Evolutionary conservation across 2,888 invertebrate genomes (phyloP), one percentile per base, ranked within the genome.

Genomic region (Diplazon laetatorius): DNA sequence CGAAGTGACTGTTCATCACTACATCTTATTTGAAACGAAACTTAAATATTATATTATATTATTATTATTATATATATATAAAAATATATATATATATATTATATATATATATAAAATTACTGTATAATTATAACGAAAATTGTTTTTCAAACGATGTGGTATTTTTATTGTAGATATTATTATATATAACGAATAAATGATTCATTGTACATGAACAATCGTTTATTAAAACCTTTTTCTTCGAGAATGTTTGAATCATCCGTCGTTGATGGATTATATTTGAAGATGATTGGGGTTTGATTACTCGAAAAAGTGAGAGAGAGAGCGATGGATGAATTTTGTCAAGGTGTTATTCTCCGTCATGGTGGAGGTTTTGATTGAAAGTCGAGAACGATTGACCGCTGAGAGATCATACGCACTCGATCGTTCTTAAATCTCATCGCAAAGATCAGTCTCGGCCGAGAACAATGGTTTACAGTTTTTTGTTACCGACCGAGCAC

Each of bases 131-230:
- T 89, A 89, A 89, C 87, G 89, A 88, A 88, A 89, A 89, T 89
- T 89, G 89, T 89, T 89, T 89, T 89, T 89, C 89, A 89, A 89
- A 89, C 89, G 89, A 89, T 89, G 89, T 89, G 89, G 89, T 89
- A 89, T 89, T 89, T 89, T 89, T 89, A 89, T 89, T 89, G 89
- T 89, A 89, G 89, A 89, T 89, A 89, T 89, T 89, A 89, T 89
- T 89, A 88, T 88, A 89, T 88, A 89, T 89, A 89, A 89, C 88
- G 86, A 90, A 90, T 90, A 89, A 90, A 90, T 90, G 87, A 89
- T 89, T 89, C 88, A 89, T 89, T 89, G 88, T 89, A 89, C 73
- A 78, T 65, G 39, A 81, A 63, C 25, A 3, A 50, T 63, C 20
- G 22, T 46, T 68, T 22, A 72, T 68, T 55, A 2, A 52, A 30